Conservation (phyloP, 2,888 invertebrate species). For the Schizotus pectinicornis region DNA sequence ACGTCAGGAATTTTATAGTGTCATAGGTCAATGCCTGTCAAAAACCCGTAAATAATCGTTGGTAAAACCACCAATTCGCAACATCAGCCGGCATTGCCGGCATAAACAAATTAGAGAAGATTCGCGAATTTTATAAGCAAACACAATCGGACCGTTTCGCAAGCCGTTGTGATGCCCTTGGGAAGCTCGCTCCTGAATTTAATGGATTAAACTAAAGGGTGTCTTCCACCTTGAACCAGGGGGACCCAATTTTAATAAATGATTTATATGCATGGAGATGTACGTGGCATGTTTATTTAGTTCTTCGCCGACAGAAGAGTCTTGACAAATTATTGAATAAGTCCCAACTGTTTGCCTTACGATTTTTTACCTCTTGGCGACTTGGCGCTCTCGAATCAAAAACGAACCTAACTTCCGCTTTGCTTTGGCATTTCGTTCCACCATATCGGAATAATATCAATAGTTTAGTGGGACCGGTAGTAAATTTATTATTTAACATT, state of each 20-base stretch:
- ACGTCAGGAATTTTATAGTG: constrained; percentile 12
- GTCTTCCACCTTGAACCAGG: too few species aligned
- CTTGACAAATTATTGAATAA: constrained; percentile 48
- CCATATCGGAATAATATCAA: too few species aligned
- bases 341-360: neutral
- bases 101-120: constrained; percentile 15
- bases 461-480: too few species aligned
- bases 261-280: constrained; percentile 53
- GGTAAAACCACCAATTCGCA: constrained; percentile 4
- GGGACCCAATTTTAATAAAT: constrained; percentile 43
- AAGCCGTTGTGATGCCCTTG: neutral
- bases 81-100: too few species aligned
- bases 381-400: neutral
- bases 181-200: too few species aligned
- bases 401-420: too few species aligned
- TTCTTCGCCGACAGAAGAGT: constrained; percentile 42
- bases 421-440: too few species aligned
- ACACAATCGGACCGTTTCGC: constrained; percentile 6
- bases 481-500: too few species aligned
- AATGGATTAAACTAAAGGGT: too few species aligned
- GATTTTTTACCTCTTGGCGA: constrained; percentile 4
- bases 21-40: constrained; percentile 22
- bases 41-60: constrained; percentile 14
- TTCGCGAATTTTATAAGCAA: constrained; percentile 11
- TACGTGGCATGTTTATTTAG: constrained; percentile 50